Percentiles rank a stretch among this genome's conserved stretches.
Evolutionary conservation across 2,888 invertebrate genomes (phyloP).

Genomic region (Gastracanthus pulcherrimus): DNA sequence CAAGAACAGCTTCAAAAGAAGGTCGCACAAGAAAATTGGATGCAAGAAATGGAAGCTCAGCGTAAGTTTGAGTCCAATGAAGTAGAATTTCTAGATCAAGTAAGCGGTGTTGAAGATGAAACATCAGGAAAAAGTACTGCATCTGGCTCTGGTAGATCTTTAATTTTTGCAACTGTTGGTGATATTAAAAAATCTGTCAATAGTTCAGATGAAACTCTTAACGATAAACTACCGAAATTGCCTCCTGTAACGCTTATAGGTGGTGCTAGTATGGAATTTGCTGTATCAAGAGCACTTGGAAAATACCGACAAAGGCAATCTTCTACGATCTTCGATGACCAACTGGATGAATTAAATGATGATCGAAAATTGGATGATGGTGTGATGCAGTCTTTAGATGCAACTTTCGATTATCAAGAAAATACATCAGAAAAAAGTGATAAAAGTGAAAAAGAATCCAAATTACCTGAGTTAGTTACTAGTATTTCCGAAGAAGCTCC

Average conservation of each 20-base stretch:
- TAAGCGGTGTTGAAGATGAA: conserved; percentile 81
- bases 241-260: conserved; percentile 80
- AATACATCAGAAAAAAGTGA: conserved; percentile 69
- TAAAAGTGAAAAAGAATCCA: conserved; percentile 69
- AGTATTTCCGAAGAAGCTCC: conserved; percentile 79
- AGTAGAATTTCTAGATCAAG: conserved; percentile 81
- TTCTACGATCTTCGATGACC: conserved; percentile 85
- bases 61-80: conserved; percentile 80
- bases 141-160: conserved; percentile 69
- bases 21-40: conserved; percentile 76
- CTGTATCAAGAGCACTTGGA: conserved; percentile 89
- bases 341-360: conserved; percentile 63
- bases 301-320: conserved; percentile 88
- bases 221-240: conserved; percentile 75
- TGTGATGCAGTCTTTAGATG: conserved; percentile 65
- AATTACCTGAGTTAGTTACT: conserved; percentile 71
- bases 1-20: conserved; percentile 73
- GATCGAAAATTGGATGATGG: conserved; percentile 72
- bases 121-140: conserved; percentile 80
- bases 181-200: conserved; percentile 84
- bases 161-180: conserved; percentile 86
- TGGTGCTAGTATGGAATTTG: conserved; percentile 89
- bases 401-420: conserved; percentile 69
- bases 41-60: conserved; percentile 79
- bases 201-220: conserved; percentile 81